phyloP scores from a whole-genome alignment of 2,113 vertebrate species.

The Crotophaga sulcirostris region DNA sequence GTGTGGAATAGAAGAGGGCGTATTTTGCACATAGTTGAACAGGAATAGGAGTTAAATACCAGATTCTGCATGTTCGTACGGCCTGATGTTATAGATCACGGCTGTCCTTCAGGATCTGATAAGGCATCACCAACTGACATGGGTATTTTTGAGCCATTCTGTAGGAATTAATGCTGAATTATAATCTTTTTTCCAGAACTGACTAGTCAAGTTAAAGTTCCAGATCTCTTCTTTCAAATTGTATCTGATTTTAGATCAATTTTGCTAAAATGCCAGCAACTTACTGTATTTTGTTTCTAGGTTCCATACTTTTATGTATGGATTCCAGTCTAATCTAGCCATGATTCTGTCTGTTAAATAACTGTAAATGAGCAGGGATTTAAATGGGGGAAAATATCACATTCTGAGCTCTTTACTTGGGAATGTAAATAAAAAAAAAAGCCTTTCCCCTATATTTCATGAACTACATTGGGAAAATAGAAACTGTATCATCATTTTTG shows the following conservation, averaged over 20 bases:
- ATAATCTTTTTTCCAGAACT: background rate
- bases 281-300: background rate
- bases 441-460: background rate
- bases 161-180: background rate
- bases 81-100: background rate
- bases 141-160: background rate
- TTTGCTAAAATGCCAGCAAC: background rate
- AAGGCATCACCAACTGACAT: background rate
- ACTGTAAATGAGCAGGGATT: background rate
- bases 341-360: background rate
- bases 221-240: background rate
- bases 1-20: background rate
- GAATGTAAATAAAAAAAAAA: background rate
- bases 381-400: background rate
- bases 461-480: background rate
- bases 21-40: background rate
- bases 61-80: background rate
- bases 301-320: background rate
- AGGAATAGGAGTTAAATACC: background rate
- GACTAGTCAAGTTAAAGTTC: background rate
- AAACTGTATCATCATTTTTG: conserved; percentile 24
- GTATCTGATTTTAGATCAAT: background rate
- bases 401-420: background rate
- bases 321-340: background rate
- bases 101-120: background rate